Evolutionary conservation across 2,888 invertebrate species (phyloP), one percentile per base, ranked within the genome.

Genomic region (Isoperla grammatica): DNA sequence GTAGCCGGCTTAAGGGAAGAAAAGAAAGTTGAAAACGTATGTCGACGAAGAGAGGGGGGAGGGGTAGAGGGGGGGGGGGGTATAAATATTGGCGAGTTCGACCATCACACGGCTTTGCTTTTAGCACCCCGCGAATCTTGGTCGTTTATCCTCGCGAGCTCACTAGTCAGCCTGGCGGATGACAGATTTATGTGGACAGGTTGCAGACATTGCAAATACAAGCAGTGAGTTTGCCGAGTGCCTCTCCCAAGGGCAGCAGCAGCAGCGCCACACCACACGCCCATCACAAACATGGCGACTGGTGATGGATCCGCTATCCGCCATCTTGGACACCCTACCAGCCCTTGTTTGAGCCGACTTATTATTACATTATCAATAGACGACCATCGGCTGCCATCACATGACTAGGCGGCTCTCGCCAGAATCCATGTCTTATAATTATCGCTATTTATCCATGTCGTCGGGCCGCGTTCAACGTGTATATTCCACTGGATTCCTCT

Each of bases 111-210:
- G 71, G 67, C 67, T 71, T 71, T 71, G 71, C 71, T 71, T 71
- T 71, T 71, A 71, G 71, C 70, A 68, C 68, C 69, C 70, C 68
- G 67, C 69, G 70, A 71, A 72, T 72, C 73, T 64, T 45, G 45
- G 15, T 15, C 13, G 45, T 17, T 45, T 8, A 19, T 17, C 46
- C 4, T 12, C 2, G 22, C 22, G 13, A 17, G 13, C 11, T n/a
- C 45, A 45, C 45, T 45, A 8, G 9, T 9, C 45, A 45, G 46
- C 6, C 20, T 42, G 22, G 43, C 54, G 68, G 72, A 68, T 75
- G 75, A 75, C 75, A 75, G 74, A 75, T 75, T 75, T 75, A 75
- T 75, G 74, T 73, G 74, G 74, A 74, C 75, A 74, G 74, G 74
- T 74, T 73, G 71, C 71, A 73, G 74, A 74, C 74, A 59, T 55